Evolutionary conservation across 1,140 invertebrate species (phyloP).

Genomic region (Geopemphigus sp.): DNA sequence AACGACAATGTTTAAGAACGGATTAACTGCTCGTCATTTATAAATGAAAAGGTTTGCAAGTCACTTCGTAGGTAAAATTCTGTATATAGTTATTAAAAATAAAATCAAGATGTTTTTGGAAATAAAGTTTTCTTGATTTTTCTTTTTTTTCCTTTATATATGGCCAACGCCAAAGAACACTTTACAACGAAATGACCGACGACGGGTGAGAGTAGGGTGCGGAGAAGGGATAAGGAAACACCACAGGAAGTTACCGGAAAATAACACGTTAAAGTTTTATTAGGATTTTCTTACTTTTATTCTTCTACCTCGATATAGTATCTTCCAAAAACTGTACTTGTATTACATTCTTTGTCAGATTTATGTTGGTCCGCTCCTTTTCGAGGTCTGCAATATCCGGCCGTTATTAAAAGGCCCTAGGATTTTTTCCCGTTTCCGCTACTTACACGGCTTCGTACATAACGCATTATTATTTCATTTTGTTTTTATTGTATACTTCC

Average conservation of each 20-base stretch:
- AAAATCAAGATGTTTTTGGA: not conserved
- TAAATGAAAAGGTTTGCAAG: not conserved
- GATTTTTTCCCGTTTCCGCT: not conserved
- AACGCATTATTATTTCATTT: not conserved
- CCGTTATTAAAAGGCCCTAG: not conserved
- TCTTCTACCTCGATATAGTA: not conserved
- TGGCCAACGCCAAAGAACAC: not conserved
- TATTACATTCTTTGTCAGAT: conserved; percentile 18
- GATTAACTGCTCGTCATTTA: not conserved
- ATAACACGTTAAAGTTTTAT: conserved; percentile 31
- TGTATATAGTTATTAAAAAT: conserved; percentile 1
- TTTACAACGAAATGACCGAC: not conserved
- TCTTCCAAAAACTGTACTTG: not conserved
- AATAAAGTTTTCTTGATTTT: not conserved
- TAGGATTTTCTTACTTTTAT: conserved; percentile 35
- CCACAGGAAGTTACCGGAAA: not conserved
- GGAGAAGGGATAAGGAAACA: not conserved
- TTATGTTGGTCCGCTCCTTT: not conserved
- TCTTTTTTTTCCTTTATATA: not conserved
- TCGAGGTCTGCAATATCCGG: not conserved
- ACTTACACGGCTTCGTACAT: not conserved
- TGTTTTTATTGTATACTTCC: not conserved
- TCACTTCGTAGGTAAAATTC: not conserved
- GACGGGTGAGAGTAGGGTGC: not conserved
- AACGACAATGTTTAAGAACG: not conserved